Evolutionary conservation across 2,797 vertebrate genomes (phyloP), one percentile per base, ranked within the genome.

Genomic region (Megalops cyprinoides): DNA sequence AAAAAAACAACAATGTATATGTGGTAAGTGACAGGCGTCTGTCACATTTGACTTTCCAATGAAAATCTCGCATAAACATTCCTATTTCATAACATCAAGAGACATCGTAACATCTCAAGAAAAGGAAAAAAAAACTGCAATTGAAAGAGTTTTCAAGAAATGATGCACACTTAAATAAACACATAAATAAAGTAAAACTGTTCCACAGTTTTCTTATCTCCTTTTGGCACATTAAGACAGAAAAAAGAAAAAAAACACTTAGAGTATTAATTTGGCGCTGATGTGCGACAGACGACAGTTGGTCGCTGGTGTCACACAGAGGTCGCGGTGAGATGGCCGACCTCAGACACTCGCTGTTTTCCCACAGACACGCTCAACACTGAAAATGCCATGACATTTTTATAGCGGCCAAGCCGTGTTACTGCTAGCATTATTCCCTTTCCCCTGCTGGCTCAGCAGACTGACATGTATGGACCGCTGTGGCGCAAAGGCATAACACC

Each of bases 1-100:
- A 83, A 84, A 86, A 87, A 82, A 86, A 86, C 86, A 87, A 87
- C 79, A 83, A 87, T 83, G 79, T 81, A 79, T 84, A 87, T 85
- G 82, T 87, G 82, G 82, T 81, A 83, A 56, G 79, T 87, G 85
- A 84, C 53, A 12, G 84, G 84, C 82, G 79, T 79, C 80, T 78
- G 83, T 78, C 82, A 79, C 79, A 44, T 84, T 76, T 78, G 67
- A 84, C 81, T 87, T 83, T 82, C 76, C 82, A 69, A 58, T 81
- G 82, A 86, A 81, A 86, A 80, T 84, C 85, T 85, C 85, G 69
- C 85, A 82, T 84, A 84, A 85, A 87, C 82, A 81, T 87, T 87
- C 84, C 81, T 78, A 82, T 87, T 87, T 87, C 76, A 79, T 84
- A 78, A 85, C 83, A 83, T 79, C 79, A 81, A 85, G 78, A 87